These are phyloP conservation scores for Sitobion miscanthi DNA, from an alignment of 1,140 invertebrate species.

Conservation along the genomic window DNA sequence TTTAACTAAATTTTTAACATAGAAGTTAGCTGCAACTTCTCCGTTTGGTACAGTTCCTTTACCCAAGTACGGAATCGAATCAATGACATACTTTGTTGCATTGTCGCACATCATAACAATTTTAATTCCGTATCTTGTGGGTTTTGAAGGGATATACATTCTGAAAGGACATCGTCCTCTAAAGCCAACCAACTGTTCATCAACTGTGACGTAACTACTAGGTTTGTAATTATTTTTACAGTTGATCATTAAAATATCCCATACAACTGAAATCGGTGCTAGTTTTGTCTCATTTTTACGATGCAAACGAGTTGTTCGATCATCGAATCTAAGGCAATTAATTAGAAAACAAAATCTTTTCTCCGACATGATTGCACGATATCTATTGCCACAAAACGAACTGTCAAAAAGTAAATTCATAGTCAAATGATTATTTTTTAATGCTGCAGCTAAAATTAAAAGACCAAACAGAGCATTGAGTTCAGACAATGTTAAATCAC, in stretches of 20 bases:
- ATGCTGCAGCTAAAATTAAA: constrained; percentile 58
- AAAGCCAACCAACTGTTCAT: constrained; percentile 63
- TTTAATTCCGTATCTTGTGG: constrained; percentile 65
- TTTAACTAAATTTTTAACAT: constrained; percentile 60
- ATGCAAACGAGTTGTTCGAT: constrained; percentile 60
- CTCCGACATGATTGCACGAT: constrained; percentile 60
- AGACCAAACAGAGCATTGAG: constrained; percentile 59
- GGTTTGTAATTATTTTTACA: constrained; percentile 60
- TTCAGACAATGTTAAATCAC: constrained; percentile 54
- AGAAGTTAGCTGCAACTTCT: constrained; percentile 57
- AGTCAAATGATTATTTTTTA: constrained; percentile 60
- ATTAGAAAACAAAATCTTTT: constrained; percentile 62
- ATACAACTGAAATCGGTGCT: constrained; percentile 60
- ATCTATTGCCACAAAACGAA: constrained; percentile 59
- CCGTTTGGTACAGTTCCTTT: constrained; percentile 58
- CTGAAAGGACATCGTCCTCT: constrained; percentile 62
- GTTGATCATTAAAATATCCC: constrained; percentile 60
- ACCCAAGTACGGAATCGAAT: constrained; percentile 62
- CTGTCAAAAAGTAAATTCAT: constrained; percentile 58
- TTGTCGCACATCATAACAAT: constrained; percentile 61
- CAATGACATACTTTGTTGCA: constrained; percentile 61
- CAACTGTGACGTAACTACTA: constrained; percentile 60
- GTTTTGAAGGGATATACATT: constrained; percentile 65
- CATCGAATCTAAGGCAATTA: constrained; percentile 61
- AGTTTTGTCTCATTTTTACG: constrained; percentile 59